A percentile compares a stretch with the other conserved stretches of the same genome.
Evolutionary conservation across 2,113 vertebrate species (phyloP).

Genomic region (Diadophis punctatus): DNA sequence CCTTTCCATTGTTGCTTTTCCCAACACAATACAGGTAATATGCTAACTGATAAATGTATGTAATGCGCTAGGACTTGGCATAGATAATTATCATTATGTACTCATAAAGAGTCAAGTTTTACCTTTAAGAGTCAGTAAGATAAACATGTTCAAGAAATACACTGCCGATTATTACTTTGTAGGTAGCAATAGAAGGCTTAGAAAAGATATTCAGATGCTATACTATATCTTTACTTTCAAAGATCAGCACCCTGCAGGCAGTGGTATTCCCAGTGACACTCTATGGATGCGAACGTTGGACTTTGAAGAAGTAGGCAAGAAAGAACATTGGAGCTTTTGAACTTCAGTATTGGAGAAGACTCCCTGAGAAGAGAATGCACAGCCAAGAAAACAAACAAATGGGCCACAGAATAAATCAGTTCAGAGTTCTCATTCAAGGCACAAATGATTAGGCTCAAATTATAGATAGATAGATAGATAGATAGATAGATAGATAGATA

Average conservation of each 20-base stretch:
- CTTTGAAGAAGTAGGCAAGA: neutral
- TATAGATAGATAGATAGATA: no score
- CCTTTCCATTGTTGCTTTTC: neutral
- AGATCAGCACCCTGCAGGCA: neutral
- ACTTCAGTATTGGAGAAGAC: neutral
- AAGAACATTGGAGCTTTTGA: neutral
- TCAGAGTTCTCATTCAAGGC: neutral
- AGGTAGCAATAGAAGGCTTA: neutral
- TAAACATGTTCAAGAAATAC: neutral
- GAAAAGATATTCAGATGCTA: neutral
- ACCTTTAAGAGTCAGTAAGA: neutral
- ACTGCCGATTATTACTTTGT: neutral
- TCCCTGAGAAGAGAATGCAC: neutral
- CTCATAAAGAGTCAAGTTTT: neutral
- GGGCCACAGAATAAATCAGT: neutral
- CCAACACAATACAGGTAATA: neutral
- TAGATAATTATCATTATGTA: neutral
- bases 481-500: no score
- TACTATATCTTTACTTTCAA: neutral
- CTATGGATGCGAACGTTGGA: neutral
- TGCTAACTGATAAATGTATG: neutral
- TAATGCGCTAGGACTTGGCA: neutral
- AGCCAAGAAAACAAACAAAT: neutral
- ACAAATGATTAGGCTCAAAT: neutral
- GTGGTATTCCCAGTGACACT: neutral